A percentile compares a stretch with the other conserved stretches of the same genome.
Conservation (phyloP, 2,113 vertebrate genomes). For the Probosciger aterrimus region DNA sequence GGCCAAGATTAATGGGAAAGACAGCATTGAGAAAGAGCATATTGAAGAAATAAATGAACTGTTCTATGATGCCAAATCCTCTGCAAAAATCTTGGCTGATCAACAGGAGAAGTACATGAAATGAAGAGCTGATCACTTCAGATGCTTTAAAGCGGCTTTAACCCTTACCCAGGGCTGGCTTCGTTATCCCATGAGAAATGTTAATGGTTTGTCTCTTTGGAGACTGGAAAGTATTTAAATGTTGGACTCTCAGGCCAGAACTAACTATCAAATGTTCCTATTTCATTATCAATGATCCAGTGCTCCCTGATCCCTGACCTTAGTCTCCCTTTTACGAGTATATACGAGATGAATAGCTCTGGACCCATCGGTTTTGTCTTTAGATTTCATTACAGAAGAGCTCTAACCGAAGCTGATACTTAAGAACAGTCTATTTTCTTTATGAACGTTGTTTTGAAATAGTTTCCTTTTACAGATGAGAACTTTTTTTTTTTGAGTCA, state of each 20-base stretch:
- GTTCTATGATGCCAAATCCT: slow-evolving; percentile 98
- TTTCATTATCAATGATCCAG: neutral
- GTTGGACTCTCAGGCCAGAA: slow-evolving; percentile 32
- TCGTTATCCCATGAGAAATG: slow-evolving; percentile 9
- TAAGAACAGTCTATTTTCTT: slow-evolving; percentile 47
- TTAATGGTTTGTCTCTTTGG: slow-evolving; percentile 44
- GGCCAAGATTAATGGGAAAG: slow-evolving; percentile 93
- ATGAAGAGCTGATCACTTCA: slow-evolving; percentile 58
- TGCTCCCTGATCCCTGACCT: neutral
- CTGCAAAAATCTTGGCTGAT: slow-evolving; percentile 95
- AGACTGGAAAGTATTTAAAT: slow-evolving; percentile 46
- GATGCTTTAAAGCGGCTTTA: slow-evolving; percentile 35
- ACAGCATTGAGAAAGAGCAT: slow-evolving; percentile 93
- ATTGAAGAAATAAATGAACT: slow-evolving; percentile 98
- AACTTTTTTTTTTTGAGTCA: neutral
- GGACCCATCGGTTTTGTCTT: neutral
- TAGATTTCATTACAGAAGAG: neutral
- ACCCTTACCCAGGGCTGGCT: neutral
- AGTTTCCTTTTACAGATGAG: slow-evolving; percentile 22
- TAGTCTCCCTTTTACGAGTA: neutral
- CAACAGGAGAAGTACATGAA: slow-evolving; percentile 99
- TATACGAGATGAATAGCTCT: neutral
- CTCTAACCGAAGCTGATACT: neutral
- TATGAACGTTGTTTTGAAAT: slow-evolving; percentile 27
- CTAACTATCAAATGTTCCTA: neutral